Percentiles rank a stretch among this genome's conserved stretches.
These are phyloP conservation scores for Corythaixoides concolor DNA, from an alignment of 2,113 vertebrate genomes.

Conservation along the genomic window DNA sequence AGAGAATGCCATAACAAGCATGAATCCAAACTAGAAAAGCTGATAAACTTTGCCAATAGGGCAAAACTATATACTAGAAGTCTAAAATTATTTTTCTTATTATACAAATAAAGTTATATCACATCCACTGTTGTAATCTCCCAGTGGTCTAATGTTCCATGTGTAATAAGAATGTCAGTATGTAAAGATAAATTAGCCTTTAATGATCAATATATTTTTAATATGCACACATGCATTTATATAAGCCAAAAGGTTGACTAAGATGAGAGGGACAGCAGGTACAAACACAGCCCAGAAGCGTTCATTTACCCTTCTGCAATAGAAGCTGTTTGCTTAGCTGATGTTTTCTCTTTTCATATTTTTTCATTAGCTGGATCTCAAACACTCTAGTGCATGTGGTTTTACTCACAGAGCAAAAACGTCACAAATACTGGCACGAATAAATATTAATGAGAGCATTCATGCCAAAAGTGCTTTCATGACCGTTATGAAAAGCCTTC, in stretches of 20 bases:
- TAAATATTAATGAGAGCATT: not conserved
- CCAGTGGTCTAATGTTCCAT: not conserved
- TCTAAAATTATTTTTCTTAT: not conserved
- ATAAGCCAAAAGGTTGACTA: not conserved
- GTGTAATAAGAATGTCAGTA: not conserved
- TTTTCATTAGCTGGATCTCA: not conserved
- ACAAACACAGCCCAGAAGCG: not conserved
- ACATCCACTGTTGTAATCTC: not conserved
- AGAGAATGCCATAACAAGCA: not conserved
- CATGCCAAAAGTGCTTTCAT: not conserved
- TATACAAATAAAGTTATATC: not conserved
- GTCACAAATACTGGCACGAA: not conserved
- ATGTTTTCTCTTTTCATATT: not conserved
- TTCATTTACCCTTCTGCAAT: not conserved
- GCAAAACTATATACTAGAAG: not conserved
- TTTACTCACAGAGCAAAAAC: not conserved
- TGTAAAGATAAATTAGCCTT: not conserved
- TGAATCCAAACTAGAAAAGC: not conserved
- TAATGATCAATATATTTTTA: not conserved
- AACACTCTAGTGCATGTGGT: not conserved
- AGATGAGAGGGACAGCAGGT: not conserved
- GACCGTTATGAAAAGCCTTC: not conserved
- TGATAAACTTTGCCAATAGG: not conserved
- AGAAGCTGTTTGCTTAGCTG: not conserved
- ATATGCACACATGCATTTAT: not conserved